Conservation (phyloP, 2,797 vertebrate species). For the Apogon hyalosoma region DNA sequence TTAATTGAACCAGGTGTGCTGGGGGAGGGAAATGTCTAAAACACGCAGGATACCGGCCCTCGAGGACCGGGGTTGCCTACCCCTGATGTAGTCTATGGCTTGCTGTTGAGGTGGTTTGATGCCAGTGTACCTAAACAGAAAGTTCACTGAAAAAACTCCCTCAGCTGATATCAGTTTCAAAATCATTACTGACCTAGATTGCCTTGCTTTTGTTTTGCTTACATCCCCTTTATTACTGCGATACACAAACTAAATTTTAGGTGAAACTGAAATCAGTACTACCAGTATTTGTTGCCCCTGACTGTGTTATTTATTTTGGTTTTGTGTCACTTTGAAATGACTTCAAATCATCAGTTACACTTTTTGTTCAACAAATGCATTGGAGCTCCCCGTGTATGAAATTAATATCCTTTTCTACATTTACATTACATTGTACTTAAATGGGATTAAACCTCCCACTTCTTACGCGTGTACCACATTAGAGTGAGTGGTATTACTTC, state of each 20-base stretch:
- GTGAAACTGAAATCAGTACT: too few relatives aligned
- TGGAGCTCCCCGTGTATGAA: background rate
- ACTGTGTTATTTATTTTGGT: too few relatives aligned
- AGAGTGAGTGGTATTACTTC: background rate
- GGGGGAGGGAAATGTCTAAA: too few relatives aligned
- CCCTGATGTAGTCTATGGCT: conserved; percentile 19
- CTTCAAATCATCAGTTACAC: too few relatives aligned
- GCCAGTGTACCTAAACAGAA: background rate
- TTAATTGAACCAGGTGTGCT: too few relatives aligned
- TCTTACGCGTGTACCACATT: background rate
- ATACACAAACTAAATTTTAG: background rate
- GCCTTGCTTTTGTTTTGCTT: background rate
- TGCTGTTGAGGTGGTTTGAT: background rate
- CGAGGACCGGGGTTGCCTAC: too few relatives aligned
- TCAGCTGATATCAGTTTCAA: background rate
- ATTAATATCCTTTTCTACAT: background rate
- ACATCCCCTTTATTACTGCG: background rate
- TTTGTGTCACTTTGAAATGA: too few relatives aligned
- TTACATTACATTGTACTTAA: background rate
- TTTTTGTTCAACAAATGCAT: background rate
- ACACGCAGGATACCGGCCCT: too few relatives aligned
- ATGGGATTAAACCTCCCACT: background rate
- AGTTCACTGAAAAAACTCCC: background rate
- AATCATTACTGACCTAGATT: background rate
- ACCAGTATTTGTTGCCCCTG: too few relatives aligned